Conservation (phyloP, 2,888 invertebrate genomes). For the Aphidoletes aphidimyza region DNA sequence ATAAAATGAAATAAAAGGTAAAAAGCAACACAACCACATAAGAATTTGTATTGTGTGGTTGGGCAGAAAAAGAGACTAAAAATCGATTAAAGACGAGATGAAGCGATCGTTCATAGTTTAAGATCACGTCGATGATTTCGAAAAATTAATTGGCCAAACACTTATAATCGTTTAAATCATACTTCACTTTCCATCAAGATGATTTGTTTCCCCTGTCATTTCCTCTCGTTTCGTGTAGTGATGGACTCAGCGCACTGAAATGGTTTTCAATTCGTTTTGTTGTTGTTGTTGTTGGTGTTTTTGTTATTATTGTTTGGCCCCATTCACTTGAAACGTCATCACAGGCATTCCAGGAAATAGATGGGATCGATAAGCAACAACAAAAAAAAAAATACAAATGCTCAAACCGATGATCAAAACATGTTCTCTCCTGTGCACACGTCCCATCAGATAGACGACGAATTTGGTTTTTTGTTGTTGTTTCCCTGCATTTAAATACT, state of each 20-base stretch:
- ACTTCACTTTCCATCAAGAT: background rate
- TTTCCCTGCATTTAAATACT: background rate
- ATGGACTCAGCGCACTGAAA: background rate
- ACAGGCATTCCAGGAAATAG: slow-evolving; percentile 10
- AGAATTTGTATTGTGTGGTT: too few species aligned
- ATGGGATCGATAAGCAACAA: background rate
- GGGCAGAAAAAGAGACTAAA: background rate
- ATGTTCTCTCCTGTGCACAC: background rate
- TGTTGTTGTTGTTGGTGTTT: background rate
- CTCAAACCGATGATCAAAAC: background rate
- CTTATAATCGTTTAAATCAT: background rate
- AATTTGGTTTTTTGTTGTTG: too few species aligned
- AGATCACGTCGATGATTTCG: background rate
- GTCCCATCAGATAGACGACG: background rate
- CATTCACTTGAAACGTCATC: background rate
- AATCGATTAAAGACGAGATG: background rate
- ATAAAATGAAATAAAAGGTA: too few species aligned
- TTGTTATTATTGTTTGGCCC: background rate
- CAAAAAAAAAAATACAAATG: too few species aligned
- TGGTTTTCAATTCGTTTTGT: background rate
- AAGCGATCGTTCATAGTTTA: background rate
- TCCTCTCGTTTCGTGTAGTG: background rate
- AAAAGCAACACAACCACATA: too few species aligned
- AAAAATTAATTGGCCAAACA: background rate
- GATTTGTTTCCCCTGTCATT: background rate